Conservation (phyloP, 2,113 vertebrate species). For the Patagioenas fasciata region DNA sequence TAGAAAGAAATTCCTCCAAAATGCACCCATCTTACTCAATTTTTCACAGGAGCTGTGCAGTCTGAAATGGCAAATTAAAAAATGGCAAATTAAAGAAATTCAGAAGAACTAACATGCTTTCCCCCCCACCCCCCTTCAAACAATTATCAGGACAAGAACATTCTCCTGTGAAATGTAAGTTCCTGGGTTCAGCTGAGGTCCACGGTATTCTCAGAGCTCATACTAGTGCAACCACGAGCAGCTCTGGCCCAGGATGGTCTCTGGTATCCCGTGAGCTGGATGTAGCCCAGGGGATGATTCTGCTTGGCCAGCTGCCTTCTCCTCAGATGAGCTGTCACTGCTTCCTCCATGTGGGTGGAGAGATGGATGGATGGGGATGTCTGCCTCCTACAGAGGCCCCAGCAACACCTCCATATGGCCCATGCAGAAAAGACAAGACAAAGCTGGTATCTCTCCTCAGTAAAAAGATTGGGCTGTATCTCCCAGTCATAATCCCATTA, state of each 20-base stretch:
- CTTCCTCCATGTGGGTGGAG: background rate
- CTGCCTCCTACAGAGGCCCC: background rate
- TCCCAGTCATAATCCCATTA: background rate
- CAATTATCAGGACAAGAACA: background rate
- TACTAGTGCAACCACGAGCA: background rate
- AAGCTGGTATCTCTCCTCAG: background rate
- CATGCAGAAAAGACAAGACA: background rate
- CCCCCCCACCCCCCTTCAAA: background rate
- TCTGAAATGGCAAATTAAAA: background rate
- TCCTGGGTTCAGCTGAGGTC: background rate
- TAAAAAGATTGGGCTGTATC: background rate
- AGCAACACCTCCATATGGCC: conserved; percentile 42
- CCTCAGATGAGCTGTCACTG: background rate
- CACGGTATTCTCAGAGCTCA: background rate
- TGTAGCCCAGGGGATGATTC: conserved; percentile 15
- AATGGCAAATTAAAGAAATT: background rate
- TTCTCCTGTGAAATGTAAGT: background rate
- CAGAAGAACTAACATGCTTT: background rate
- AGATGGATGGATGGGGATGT: background rate
- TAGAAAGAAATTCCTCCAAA: conserved; percentile 30
- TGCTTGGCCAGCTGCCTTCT: conserved; percentile 33
- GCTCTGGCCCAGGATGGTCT: background rate
- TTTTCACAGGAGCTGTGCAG: background rate
- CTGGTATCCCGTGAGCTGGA: background rate
- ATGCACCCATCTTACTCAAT: background rate